Evolutionary conservation across 2,797 vertebrate genomes (phyloP).

Genomic region (Macrochelys suwanniensis): DNA sequence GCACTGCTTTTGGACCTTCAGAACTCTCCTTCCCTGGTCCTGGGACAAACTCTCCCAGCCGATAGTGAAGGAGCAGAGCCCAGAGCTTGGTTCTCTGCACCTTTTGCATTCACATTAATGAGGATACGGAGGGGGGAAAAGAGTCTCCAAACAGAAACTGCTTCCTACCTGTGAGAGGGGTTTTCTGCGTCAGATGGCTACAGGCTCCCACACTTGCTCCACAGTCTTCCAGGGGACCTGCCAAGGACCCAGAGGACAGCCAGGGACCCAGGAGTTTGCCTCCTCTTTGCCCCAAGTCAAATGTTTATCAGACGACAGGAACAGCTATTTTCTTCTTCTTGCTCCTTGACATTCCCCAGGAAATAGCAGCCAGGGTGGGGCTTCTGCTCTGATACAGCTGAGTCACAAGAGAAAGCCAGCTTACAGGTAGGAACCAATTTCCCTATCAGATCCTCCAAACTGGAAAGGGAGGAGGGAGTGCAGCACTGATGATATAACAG

Average conservation of each 20-base stretch:
- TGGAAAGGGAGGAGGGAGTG: not conserved
- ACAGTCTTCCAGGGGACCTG: too few species aligned
- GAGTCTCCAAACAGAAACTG: not conserved
- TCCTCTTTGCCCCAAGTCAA: not conserved
- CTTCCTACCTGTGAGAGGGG: not conserved
- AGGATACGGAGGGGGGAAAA: not conserved
- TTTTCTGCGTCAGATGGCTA: not conserved
- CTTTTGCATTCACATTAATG: not conserved
- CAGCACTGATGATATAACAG: not conserved
- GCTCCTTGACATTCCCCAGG: fast-evolving
- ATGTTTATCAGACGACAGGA: not conserved
- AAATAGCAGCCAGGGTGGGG: fast-evolving
- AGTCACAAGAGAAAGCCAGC: not conserved
- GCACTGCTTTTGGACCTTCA: not conserved
- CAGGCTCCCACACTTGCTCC: not conserved
- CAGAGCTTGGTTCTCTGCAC: not conserved
- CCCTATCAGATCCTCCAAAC: not conserved
- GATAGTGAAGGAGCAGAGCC: not conserved
- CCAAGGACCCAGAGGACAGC: not conserved
- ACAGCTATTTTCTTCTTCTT: not conserved
- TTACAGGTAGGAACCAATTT: not conserved
- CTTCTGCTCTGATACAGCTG: not conserved
- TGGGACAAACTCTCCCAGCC: not conserved
- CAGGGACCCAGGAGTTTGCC: not conserved
- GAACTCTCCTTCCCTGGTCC: not conserved